These are phyloP conservation scores for Semotilus atromaculatus DNA, from an alignment of 2,797 vertebrate genomes.

Conservation along the genomic window DNA sequence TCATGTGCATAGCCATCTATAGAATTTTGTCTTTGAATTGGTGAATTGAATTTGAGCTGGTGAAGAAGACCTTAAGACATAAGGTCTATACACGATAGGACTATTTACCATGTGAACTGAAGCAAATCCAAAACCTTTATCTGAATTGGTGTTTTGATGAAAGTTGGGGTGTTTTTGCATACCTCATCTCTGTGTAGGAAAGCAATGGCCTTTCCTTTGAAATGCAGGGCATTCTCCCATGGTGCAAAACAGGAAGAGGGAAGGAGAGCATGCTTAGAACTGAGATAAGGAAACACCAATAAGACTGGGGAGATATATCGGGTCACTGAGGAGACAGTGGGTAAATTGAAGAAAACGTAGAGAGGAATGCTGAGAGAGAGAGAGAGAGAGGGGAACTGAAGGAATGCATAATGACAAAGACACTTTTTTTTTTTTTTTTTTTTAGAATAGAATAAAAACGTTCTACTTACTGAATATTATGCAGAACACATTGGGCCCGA, in stretches of 20 bases:
- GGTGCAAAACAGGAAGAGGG: slow-evolving; percentile 37
- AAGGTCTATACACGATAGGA: background rate
- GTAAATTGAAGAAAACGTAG: background rate
- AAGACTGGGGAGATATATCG: background rate
- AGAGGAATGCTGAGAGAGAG: slow-evolving; percentile 28
- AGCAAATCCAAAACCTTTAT: background rate
- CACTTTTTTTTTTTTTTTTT: no score
- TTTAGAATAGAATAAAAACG: background rate
- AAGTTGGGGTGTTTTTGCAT: slow-evolving; percentile 1
- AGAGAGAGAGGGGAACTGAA: background rate
- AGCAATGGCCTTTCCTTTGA: background rate
- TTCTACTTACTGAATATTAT: background rate
- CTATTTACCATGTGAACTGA: background rate
- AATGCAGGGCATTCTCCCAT: background rate
- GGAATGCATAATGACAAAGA: background rate
- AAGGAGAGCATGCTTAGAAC: background rate
- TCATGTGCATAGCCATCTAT: no score
- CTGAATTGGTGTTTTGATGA: slow-evolving; percentile 12
- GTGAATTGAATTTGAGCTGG: no score
- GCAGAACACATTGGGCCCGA: background rate
- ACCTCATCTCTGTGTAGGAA: slow-evolving; percentile 17
- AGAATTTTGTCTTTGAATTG: no score
- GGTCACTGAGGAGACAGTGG: background rate
- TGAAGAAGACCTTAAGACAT: no score
- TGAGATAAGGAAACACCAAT: slow-evolving; percentile 29